phyloP scores from a whole-genome alignment of 1,140 invertebrate genomes.

The Hirudo medicinalis region DNA sequence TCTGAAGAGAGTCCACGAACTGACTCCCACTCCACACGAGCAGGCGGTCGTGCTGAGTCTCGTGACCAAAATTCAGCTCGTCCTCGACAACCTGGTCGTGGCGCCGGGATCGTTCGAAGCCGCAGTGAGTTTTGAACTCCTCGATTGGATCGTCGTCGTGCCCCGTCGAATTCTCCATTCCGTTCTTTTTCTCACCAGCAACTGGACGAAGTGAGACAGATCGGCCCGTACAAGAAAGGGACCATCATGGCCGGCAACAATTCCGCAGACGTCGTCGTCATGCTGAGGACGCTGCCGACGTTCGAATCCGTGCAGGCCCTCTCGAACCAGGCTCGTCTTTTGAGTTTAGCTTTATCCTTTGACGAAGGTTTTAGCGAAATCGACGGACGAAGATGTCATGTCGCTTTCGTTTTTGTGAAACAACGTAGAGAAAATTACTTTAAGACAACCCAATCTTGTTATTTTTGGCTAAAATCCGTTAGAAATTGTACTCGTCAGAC shows the following conservation, averaged over 20 bases:
- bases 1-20: conserved; percentile 73
- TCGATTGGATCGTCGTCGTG: too few species aligned
- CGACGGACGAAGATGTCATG: too few species aligned
- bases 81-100: conserved; percentile 81
- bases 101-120: conserved; percentile 83
- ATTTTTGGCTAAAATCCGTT: too few species aligned
- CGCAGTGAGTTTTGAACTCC: conserved; percentile 59
- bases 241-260: conserved; percentile 91
- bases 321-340: conserved; percentile 54
- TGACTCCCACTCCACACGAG: conserved; percentile 74
- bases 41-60: conserved; percentile 78
- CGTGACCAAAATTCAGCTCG: conserved; percentile 79
- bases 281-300: conserved; percentile 92
- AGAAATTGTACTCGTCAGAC: too few species aligned
- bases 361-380: too few species aligned
- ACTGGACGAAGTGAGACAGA: conserved; percentile 86
- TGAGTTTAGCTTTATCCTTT: too few species aligned
- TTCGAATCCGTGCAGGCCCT: conserved; percentile 79
- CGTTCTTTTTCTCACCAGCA: conserved; percentile 45
- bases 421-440: too few species aligned
- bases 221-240: conserved; percentile 93
- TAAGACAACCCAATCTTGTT: too few species aligned
- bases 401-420: too few species aligned
- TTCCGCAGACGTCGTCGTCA: conserved; percentile 88
- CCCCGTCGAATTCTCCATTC: too few species aligned